These are phyloP conservation scores for Haliclona indistincta DNA, from an alignment of 37 sponge, comb jelly and placozoan species.

Conservation along the genomic window DNA sequence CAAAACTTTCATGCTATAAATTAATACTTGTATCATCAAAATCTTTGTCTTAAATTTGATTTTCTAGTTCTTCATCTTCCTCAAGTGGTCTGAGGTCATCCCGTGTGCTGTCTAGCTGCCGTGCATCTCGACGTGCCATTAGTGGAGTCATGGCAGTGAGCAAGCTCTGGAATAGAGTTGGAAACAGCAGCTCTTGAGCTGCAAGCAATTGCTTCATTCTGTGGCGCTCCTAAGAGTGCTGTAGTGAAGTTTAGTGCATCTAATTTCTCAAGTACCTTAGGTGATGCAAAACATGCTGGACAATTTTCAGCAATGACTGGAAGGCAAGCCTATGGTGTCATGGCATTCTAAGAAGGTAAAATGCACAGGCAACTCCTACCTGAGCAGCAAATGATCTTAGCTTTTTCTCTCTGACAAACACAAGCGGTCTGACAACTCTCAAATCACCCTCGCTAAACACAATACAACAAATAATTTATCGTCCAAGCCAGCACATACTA, in stretches of 20 bases:
- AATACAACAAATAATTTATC: not conserved
- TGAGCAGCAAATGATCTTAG: slow-evolving; percentile 78
- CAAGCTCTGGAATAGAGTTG: slow-evolving; percentile 72
- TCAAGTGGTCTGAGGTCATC: too few species aligned
- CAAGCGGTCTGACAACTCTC: slow-evolving; percentile 88
- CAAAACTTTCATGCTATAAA: too few species aligned
- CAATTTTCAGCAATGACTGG: slow-evolving; percentile 96
- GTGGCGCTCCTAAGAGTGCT: slow-evolving; percentile 77
- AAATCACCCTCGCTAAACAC: slow-evolving; percentile 81
- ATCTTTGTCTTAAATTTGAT: too few species aligned
- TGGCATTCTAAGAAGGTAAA: too few species aligned
- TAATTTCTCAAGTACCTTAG: too few species aligned
- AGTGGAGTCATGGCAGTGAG: slow-evolving; percentile 82
- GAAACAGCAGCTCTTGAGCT: slow-evolving; percentile 86
- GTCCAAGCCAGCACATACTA: not conserved
- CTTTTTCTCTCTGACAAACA: slow-evolving; percentile 86
- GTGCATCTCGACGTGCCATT: slow-evolving; percentile 33
- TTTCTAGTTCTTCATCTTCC: too few species aligned
- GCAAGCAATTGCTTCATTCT: slow-evolving; percentile 90
- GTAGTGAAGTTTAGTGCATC: too few species aligned
- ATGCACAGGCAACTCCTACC: slow-evolving; percentile 20
- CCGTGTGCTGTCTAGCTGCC: too few species aligned
- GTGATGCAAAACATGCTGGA: slow-evolving; percentile 95
- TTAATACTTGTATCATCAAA: too few species aligned
- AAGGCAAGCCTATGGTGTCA: slow-evolving; percentile 36